These are phyloP conservation scores for Dicycla oo DNA, from an alignment of 2,888 invertebrate species.

Conservation along the genomic window DNA sequence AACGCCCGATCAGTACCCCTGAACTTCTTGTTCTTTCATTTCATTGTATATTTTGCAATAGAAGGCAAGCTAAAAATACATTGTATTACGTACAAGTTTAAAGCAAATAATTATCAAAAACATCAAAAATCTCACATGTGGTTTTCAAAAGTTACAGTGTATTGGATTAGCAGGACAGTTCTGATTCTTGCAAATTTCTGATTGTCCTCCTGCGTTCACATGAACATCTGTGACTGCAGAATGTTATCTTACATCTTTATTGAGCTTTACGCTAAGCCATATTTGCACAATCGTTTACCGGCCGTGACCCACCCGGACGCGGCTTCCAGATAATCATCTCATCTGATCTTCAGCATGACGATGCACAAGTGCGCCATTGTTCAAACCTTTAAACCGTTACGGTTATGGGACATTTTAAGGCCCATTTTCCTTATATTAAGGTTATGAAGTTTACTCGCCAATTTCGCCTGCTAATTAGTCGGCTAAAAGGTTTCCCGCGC, in stretches of 20 bases:
- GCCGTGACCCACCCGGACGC: constrained; percentile 76
- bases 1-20: no score
- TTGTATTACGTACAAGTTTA: no score
- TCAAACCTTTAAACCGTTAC: constrained; percentile 61
- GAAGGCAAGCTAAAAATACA: no score
- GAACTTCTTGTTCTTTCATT: no score
- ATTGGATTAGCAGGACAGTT: no score
- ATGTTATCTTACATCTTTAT: constrained; percentile 70
- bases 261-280: constrained; percentile 65
- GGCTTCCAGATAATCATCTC: constrained; percentile 74
- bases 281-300: constrained; percentile 73
- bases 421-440: constrained; percentile 60
- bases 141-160: no score
- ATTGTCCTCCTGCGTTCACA: constrained; percentile 43
- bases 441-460: constrained; percentile 57
- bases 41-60: no score
- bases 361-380: constrained; percentile 74
- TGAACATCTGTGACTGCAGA: constrained; percentile 66
- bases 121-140: no score
- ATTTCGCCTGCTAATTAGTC: constrained; percentile 63
- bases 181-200: constrained; percentile 35
- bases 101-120: no score
- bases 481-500: constrained; percentile 58
- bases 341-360: constrained; percentile 73
- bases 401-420: constrained; percentile 61